These are phyloP conservation scores for Brevimyrus niger DNA, from an alignment of 2,113 vertebrate species.

Conservation along the genomic window DNA sequence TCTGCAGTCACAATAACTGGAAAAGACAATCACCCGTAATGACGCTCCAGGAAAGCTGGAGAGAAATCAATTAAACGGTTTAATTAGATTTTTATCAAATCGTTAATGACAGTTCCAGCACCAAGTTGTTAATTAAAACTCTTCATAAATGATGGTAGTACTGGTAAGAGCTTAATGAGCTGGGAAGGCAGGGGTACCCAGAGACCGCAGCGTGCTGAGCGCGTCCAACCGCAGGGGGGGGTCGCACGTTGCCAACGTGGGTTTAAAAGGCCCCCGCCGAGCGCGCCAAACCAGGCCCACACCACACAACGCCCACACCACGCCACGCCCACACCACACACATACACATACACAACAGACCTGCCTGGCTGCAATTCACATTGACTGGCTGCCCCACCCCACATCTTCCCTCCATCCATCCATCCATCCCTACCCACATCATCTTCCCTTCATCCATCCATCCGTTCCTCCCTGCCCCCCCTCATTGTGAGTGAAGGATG, in stretches of 20 bases:
- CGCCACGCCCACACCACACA: too few relatives aligned
- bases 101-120: neutral
- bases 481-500: neutral
- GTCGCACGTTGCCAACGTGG: neutral
- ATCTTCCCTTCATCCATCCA: too few relatives aligned
- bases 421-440: neutral
- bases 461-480: neutral
- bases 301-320: too few relatives aligned
- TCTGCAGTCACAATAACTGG: neutral
- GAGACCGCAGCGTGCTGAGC: neutral
- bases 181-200: neutral
- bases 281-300: neutral
- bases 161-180: neutral
- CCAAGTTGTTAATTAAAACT: neutral
- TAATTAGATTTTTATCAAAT: neutral
- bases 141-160: neutral
- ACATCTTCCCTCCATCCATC: neutral
- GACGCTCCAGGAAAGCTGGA: neutral
- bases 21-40: neutral
- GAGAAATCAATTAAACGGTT: neutral
- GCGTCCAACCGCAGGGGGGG: neutral
- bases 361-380: too few relatives aligned
- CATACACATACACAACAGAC: neutral
- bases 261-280: neutral
- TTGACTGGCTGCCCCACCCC: neutral